phyloP scores from a whole-genome alignment of 64 coral and sea anemone genomes.

The Actinia tenebrosa region DNA sequence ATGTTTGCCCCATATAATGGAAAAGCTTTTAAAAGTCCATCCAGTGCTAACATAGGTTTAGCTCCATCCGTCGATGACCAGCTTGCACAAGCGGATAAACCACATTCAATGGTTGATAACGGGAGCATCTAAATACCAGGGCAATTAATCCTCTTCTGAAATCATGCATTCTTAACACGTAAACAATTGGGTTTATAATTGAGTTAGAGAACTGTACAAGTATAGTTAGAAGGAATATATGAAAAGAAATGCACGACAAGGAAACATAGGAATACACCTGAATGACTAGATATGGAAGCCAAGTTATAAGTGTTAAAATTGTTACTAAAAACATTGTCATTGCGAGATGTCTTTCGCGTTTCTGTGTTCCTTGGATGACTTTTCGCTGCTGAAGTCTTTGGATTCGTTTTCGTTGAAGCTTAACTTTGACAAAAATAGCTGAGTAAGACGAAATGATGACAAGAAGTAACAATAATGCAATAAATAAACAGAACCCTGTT shows the following conservation, averaged over 20 bases:
- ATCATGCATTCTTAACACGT: neutral
- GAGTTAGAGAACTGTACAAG: neutral
- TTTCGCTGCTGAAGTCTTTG: neutral
- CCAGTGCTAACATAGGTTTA: neutral
- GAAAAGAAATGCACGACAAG: neutral
- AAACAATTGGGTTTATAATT: neutral
- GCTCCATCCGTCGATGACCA: neutral
- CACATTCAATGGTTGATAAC: neutral
- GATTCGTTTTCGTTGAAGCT: neutral
- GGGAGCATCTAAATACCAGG: neutral
- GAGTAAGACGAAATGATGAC: neutral
- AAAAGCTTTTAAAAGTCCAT: too few species aligned
- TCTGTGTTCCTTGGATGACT: neutral
- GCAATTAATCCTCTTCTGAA: neutral
- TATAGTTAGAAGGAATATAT: neutral
- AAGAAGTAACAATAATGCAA: neutral
- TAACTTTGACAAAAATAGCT: neutral
- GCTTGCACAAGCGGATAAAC: neutral
- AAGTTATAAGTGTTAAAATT: neutral
- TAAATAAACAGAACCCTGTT: neutral
- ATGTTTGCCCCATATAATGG: too few species aligned
- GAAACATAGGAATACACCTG: neutral
- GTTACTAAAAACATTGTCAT: slow-evolving; percentile 2
- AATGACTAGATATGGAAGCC: neutral
- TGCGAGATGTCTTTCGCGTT: neutral